These are phyloP conservation scores for Zophobas morio DNA, from an alignment of 1,140 invertebrate species.

Conservation along the genomic window DNA sequence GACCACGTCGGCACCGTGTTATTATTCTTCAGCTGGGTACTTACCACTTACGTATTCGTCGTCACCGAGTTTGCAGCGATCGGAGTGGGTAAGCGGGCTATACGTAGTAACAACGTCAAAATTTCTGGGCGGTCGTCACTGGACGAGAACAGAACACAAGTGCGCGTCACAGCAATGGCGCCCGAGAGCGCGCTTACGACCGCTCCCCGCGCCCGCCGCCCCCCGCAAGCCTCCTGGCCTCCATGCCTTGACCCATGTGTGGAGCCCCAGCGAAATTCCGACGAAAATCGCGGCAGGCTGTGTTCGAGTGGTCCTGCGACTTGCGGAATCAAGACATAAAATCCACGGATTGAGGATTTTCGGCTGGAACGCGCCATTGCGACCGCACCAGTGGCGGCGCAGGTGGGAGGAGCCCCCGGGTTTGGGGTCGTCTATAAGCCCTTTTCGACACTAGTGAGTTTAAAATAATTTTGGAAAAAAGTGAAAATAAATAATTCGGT, in stretches of 20 bases:
- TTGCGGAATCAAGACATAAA: no score
- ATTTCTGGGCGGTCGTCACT: slow-evolving; percentile 92
- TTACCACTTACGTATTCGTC: slow-evolving; percentile 95
- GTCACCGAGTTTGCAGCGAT: slow-evolving; percentile 93
- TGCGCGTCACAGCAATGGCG: slow-evolving; percentile 80
- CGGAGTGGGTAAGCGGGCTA: slow-evolving; percentile 91
- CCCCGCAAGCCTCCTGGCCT: slow-evolving; percentile 1
- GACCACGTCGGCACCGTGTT: slow-evolving; percentile 77
- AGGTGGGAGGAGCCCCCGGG: no score
- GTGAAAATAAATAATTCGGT: no score
- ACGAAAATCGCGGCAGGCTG: no score
- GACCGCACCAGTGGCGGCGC: no score
- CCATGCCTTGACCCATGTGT: slow-evolving; percentile 37
- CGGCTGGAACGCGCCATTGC: no score
- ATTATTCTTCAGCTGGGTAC: slow-evolving; percentile 79
- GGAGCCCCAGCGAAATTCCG: slow-evolving; percentile 5
- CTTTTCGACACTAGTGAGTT: no score
- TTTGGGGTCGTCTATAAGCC: no score
- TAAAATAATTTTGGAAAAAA: no score
- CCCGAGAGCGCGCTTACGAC: slow-evolving; percentile 54
- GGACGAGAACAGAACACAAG: slow-evolving; percentile 75
- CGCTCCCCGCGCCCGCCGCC: slow-evolving; percentile 34
- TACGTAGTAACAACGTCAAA: slow-evolving; percentile 96
- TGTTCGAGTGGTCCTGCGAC: no score
- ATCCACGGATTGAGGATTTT: no score